Base-by-base conservation (phyloP, 2,797 vertebrate species). In the Leptatherina wallacei region DNA sequence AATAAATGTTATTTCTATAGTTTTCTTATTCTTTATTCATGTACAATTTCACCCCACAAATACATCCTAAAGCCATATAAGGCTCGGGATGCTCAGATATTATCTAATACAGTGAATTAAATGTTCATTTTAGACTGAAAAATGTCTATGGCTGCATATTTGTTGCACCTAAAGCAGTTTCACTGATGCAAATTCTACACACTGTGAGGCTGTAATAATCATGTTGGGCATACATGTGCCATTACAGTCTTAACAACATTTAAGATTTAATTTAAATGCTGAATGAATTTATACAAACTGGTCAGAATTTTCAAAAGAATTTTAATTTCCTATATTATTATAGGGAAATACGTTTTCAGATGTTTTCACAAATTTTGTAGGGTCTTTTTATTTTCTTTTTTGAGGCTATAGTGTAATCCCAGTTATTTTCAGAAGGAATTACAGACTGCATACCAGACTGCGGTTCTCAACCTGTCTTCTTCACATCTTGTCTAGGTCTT, bases 401-500 rank as follows among this genome's bases (percentile, higher is more conserved):
- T 2, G 13, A 7, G 42, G 32, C 32, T 47, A 1, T 12, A 42
- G 22, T 24, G 12, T 54, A 1, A 27, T 24, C 24, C 49, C 8
- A 52, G 47, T 51, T 22, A 14, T 27, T 11, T 12, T 59, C 3
- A 56, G 40, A 5, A 44, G 29, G 32, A 32, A 58, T 54, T 24
- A 33, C 12, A 47, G 22, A 51, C 16, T 54, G 29, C 16, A 47
- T 67, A 61, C 71, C 61, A 49, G 52, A 44, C 42, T 24, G 20
- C 24, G 2, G 13, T 20, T 33, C 54, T 73, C 57, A 77, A 36
- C 61, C 7, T 24, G 29, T 75, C 49, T 77, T 60, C 49, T 73
- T 86, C 27, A 7, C 22, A 22, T 67, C 54, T 80, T 69, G 29
- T 81, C 16, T 40, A 91, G 88, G 83, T 75, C 81, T 87, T 64